Evolutionary conservation across 2,113 vertebrate species (phyloP).

Genomic region (Cricetomys ansorgei): DNA sequence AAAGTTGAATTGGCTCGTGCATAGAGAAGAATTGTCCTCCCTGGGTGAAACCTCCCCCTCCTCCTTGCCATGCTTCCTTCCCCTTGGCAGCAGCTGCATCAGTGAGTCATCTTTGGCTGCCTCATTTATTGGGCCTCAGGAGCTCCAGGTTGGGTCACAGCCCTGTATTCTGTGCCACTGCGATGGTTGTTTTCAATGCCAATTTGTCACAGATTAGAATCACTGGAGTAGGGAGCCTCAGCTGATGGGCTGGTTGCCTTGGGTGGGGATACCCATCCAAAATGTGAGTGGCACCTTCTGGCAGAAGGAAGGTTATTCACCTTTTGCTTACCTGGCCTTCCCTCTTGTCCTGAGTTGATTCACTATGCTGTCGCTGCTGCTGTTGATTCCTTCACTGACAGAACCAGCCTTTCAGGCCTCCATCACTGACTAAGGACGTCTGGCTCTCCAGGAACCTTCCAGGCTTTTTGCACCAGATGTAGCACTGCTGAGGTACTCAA

Average conservation of each 20-base stretch:
- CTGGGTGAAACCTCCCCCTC: too few relatives aligned
- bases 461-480: neutral
- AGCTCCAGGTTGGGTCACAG: neutral
- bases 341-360: neutral
- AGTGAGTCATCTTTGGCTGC: too few relatives aligned
- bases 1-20: neutral
- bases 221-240: neutral
- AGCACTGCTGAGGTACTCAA: neutral
- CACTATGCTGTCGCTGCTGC: neutral
- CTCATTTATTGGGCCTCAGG: neutral
- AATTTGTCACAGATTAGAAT: neutral
- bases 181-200: neutral
- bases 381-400: neutral
- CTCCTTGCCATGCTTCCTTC: neutral
- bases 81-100: accelerated
- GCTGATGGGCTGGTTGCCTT: neutral
- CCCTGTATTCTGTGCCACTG: neutral
- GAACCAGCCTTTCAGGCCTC: neutral
- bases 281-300: neutral
- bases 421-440: neutral
- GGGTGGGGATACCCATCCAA: neutral
- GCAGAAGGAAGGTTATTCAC: neutral
- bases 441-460: neutral
- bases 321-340: neutral
- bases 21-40: neutral